Conservation (phyloP, 2,888 invertebrate species). For the Diadegma fenestrale region DNA sequence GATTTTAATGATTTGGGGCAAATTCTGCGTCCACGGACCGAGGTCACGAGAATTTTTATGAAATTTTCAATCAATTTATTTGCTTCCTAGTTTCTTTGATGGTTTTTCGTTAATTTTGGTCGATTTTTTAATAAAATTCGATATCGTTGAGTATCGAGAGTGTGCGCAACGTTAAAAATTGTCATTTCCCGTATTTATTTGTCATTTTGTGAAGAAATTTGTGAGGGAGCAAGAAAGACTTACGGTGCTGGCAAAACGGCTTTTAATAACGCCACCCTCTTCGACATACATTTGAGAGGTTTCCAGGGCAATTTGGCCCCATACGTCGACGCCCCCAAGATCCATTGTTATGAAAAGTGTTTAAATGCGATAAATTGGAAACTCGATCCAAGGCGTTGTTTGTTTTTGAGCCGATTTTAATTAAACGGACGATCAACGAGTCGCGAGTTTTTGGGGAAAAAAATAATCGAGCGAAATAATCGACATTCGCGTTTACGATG, state of each 20-base stretch:
- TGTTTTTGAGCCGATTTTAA: neutral
- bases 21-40: neutral
- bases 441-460: neutral
- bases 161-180: neutral
- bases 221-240: conserved; percentile 75
- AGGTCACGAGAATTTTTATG: neutral
- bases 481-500: conserved; percentile 43
- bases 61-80: neutral
- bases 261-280: conserved; percentile 91
- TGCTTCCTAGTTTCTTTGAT: neutral
- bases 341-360: conserved; percentile 86
- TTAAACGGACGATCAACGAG: neutral
- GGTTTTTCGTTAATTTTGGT: neutral
- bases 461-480: neutral
- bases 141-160: neutral
- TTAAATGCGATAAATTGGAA: conserved; percentile 3
- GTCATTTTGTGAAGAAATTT: conserved; percentile 7
- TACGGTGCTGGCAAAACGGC: conserved; percentile 95
- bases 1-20: neutral
- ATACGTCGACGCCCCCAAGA: conserved; percentile 90
- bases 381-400: neutral
- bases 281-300: conserved; percentile 94
- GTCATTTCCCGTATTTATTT: neutral
- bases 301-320: conserved; percentile 95
- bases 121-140: neutral